Evolutionary conservation across 2,888 invertebrate genomes (phyloP), one percentile per base, ranked within the genome.

Genomic region (Acrobasis suavella): DNA sequence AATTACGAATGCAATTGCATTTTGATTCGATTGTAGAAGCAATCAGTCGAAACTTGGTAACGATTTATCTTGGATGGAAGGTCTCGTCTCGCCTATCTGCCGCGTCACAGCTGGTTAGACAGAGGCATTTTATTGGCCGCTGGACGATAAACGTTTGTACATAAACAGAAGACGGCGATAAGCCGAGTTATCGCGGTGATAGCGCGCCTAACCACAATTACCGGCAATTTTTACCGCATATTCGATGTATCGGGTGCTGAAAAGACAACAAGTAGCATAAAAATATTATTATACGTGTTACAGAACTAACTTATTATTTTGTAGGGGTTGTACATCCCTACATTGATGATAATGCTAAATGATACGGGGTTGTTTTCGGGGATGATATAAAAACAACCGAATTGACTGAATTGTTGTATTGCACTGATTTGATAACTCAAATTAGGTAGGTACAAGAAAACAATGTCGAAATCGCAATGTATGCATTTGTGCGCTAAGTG

Each of bases 81-180:
- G 60, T 60, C 49, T 60, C 17, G 60, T 60, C 49, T 60, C 17
- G 56, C 14, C 1, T 56, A 17, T 39, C 56, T 42, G 56, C 1
- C 42, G 38, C 60, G 51, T 39, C 51, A 60, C 39, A 60, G 59
- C 9, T 42, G 39, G 39, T 39, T 22, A 60, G 51, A 50, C 39
- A 51, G 42, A 56, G 42, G 7, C 56, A 52, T 60, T 50, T 60
- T 60, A 60, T 60, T 60, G 60, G 60, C 42, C 51, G 60, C 9
- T 14, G 16, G n/a, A 5, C 60, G 60, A 60, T 60, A 60, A 60
- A 42, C 16, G 59, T 37, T n/a, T n/a, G 50, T 59, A 50, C 49
- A 59, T 50, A 59, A 59, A 59, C 49, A 59, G 58, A 58, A 59
- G 58, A 59, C 49, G 37, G 22, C 32, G 56, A 56, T 56, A 56